Evolutionary conservation across 2,888 invertebrate genomes (phyloP).

Genomic region (Stenotaenia linearis): DNA sequence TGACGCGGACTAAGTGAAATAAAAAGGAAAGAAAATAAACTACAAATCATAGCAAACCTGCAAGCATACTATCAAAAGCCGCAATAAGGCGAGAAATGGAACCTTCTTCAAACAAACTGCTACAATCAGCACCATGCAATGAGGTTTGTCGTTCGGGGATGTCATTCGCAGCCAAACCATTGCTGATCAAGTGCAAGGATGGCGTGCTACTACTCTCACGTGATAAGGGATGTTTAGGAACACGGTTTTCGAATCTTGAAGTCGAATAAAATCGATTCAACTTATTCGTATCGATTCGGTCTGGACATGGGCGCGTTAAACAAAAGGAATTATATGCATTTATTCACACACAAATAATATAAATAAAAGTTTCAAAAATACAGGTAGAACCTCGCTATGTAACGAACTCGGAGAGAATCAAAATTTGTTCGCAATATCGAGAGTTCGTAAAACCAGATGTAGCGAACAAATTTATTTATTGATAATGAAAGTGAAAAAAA

Average conservation of each 20-base stretch:
- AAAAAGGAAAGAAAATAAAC: background rate
- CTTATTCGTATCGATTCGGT: background rate
- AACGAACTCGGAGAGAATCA: no score
- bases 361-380: no score
- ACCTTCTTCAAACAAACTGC: conserved; percentile 27
- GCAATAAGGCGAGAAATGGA: conserved; percentile 18
- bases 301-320: background rate
- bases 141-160: background rate
- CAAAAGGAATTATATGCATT: background rate
- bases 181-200: background rate
- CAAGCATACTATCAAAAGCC: conserved; percentile 26
- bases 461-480: no score
- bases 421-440: no score
- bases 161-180: background rate
- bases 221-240: background rate
- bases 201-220: conserved; percentile 5
- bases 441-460: no score
- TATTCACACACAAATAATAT: background rate
- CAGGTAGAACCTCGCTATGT: no score
- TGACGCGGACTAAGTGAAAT: background rate
- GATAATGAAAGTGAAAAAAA: no score
- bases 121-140: background rate
- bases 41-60: conserved; percentile 22
- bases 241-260: background rate
- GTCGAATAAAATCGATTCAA: background rate